Evolutionary conservation across 2,888 invertebrate genomes (phyloP).

Genomic region (Scrobipalpa costella): DNA sequence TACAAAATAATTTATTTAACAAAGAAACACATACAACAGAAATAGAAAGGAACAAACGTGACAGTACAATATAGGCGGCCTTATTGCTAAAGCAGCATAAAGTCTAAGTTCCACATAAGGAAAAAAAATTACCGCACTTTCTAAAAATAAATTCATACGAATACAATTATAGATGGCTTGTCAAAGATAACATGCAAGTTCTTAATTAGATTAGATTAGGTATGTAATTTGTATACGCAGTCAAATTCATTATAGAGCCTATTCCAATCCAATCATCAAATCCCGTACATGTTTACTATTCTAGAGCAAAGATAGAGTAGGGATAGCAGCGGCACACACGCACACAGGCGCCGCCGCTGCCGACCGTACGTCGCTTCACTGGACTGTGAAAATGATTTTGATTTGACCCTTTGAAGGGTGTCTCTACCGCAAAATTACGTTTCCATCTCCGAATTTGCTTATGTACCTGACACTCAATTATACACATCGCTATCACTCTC

Average conservation of each 20-base stretch:
- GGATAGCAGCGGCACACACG: constrained; percentile 18
- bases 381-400: constrained; percentile 81
- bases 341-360: constrained; percentile 30
- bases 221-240: background rate
- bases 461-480: constrained; percentile 56
- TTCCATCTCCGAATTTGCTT: constrained; percentile 69
- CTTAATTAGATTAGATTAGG: too few species aligned
- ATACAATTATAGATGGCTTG: too few species aligned
- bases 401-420: constrained; percentile 79
- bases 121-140: too few species aligned
- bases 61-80: too few species aligned
- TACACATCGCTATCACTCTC: background rate
- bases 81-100: too few species aligned
- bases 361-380: constrained; percentile 65
- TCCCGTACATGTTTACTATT: constrained; percentile 33
- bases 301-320: constrained; percentile 18
- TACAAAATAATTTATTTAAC: too few species aligned
- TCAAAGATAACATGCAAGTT: too few species aligned
- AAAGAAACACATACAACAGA: too few species aligned
- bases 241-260: background rate
- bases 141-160: too few species aligned
- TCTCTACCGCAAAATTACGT: constrained; percentile 78
- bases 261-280: constrained; percentile 47
- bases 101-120: too few species aligned
- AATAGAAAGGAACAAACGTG: too few species aligned